Evolutionary conservation across 2,797 vertebrate species (phyloP), one percentile per base, ranked within the genome.

Genomic region (Phoeniculus purpureus): DNA sequence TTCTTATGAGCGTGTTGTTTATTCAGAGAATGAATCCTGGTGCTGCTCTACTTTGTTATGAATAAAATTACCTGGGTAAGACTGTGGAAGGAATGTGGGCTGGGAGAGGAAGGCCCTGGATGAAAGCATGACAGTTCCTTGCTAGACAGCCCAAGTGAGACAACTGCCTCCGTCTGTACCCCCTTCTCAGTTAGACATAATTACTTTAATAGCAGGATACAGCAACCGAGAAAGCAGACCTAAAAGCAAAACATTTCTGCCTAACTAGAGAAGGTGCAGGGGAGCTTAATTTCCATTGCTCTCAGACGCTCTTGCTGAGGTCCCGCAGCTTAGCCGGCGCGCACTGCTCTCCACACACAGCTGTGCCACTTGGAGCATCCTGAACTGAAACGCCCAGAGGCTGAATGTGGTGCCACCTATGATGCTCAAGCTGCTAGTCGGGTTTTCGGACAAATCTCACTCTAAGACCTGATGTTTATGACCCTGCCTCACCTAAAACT

Each of bases 101-200:
- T 56, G 64, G 40, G 67, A 94, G 60, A 87, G 32, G 37, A 81
- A 88, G n/a, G 19, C 60, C 48, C 61, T 73, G 50, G 60, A 79
- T 61, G 31, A 79, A 68, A 74, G 51, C 27, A 58, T 32, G 47
- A 67, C 34, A 45, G 20, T 18, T 84, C 71, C 84, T 89, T 91
- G 88, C 68, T 65, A 26, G 58, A 86, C 88, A 48, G 81, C 90
- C 90, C 87, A 74, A 90, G 86, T 43, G 54, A 81, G 88, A 86
- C 64, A 58, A 67, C 81, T 86, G 2, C n/a, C n/a, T 77, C 78
- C 90, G 71, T 84, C 88, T 86, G 25, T 20, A 74, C 60, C 47
- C 18, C 19, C 11, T 73, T 86, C 64, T 88, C 67, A 71, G 27
- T 82, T 65, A 85, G 86, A 81, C 31, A 58, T 67, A 31, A 92